These are phyloP conservation scores for Drosophila kokeensis DNA, from an alignment of 2,888 invertebrate species.

Conservation along the genomic window DNA sequence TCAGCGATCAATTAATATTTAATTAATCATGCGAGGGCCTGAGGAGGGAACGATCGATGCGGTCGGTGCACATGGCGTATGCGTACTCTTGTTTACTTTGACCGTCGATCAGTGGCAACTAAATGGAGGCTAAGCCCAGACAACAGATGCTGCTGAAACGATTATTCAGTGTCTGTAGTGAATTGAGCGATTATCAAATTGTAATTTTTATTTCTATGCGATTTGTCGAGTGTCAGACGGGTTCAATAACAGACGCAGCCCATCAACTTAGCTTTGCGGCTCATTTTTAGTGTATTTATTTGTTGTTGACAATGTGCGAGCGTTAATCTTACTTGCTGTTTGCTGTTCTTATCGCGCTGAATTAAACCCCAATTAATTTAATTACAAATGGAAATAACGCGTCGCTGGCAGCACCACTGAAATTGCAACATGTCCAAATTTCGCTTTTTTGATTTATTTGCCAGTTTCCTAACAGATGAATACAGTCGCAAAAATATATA, in stretches of 20 bases:
- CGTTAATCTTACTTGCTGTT: conserved; percentile 38
- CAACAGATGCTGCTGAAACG: conserved; percentile 15
- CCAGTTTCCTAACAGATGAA: conserved; percentile 37
- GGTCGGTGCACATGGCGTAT: conserved; percentile 61
- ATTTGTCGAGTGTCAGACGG: conserved; percentile 78
- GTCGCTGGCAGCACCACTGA: conserved; percentile 46
- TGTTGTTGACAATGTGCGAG: conserved; percentile 64
- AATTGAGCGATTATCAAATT: conserved; percentile 72
- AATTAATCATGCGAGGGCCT: conserved; percentile 72
- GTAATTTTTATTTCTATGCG: conserved; percentile 73
- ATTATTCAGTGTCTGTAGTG: not conserved
- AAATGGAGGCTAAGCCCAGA: conserved; percentile 56
- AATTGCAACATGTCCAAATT: conserved; percentile 37
- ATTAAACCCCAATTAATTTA: conserved; percentile 85
- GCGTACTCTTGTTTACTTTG: conserved; percentile 48
- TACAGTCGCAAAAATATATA: not conserved
- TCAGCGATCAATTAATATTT: conserved; percentile 82
- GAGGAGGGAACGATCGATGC: conserved; percentile 4
- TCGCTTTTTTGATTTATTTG: conserved; percentile 66
- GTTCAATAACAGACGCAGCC: conserved; percentile 70
- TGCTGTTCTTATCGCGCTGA: conserved; percentile 69
- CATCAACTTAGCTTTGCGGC: conserved; percentile 30
- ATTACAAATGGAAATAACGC: conserved; percentile 83
- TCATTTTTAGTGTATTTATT: conserved; percentile 44
- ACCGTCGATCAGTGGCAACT: conserved; percentile 21